phyloP scores from a whole-genome alignment of 2,797 vertebrate genomes.

The Galago senegalensis region DNA sequence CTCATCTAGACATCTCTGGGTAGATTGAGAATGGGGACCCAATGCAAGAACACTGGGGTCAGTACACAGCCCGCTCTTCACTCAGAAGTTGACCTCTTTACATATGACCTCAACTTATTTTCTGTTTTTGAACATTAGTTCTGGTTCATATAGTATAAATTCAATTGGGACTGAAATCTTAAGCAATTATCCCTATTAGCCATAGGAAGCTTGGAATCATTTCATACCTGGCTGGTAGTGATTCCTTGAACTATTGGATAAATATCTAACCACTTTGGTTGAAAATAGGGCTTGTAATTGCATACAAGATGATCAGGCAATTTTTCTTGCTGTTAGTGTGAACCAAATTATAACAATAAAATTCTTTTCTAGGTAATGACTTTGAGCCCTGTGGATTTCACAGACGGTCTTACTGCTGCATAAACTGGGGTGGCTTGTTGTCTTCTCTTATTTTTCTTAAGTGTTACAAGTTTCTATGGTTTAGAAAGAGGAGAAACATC shows the following conservation, averaged over 20 bases:
- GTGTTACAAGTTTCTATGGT: constrained; percentile 37
- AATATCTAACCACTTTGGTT: background rate
- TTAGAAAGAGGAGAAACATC: constrained; percentile 64
- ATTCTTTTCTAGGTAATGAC: constrained; percentile 8
- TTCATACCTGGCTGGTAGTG: background rate
- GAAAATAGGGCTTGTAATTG: background rate
- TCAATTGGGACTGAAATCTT: constrained; percentile 6
- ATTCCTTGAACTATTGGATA: background rate
- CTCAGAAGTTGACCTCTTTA: constrained; percentile 11
- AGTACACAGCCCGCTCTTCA: background rate
- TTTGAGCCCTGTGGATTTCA: background rate
- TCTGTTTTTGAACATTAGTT: background rate
- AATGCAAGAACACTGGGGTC: accelerated
- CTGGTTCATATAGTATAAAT: background rate
- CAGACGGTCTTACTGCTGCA: background rate
- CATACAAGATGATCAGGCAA: background rate
- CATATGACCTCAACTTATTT: background rate
- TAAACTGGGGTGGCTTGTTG: constrained; percentile 50
- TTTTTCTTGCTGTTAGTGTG: background rate
- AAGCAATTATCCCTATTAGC: constrained; percentile 9
- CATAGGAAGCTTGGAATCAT: background rate
- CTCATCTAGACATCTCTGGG: background rate
- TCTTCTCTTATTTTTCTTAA: constrained; percentile 53
- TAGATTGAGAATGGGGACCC: background rate
- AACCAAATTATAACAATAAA: background rate